Evolutionary conservation across 2,113 vertebrate species (phyloP).

Genomic region (Oplegnathus fasciatus): DNA sequence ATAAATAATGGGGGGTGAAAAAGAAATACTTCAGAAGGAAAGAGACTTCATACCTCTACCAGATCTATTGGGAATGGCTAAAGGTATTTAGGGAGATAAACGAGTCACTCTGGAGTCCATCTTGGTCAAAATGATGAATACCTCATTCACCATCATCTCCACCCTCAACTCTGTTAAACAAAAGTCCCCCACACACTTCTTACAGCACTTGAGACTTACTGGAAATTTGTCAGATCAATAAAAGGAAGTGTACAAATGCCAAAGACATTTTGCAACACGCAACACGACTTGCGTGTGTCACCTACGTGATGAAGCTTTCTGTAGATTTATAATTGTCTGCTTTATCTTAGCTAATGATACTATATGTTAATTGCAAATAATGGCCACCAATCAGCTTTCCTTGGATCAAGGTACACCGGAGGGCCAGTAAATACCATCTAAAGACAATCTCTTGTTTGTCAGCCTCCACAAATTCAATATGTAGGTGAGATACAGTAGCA

Average conservation of each 20-base stretch:
- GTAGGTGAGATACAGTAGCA: constrained; percentile 27
- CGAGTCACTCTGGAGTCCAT: not conserved
- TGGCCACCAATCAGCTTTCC: not conserved
- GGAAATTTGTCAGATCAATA: not conserved
- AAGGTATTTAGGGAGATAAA: not conserved
- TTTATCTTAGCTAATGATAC: not conserved
- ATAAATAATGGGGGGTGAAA: not conserved
- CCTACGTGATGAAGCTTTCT: not conserved
- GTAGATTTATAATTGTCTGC: not conserved
- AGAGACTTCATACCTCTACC: not conserved
- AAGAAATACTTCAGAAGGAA: constrained; percentile 1
- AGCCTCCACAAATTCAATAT: constrained; percentile 33
- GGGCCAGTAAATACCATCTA: constrained; percentile 14
- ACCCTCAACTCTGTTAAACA: not conserved
- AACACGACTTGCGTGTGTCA: not conserved
- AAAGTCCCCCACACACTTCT: not conserved
- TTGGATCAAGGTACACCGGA: not conserved
- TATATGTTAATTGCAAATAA: not conserved
- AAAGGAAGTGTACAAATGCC: not conserved
- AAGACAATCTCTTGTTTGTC: constrained; percentile 19
- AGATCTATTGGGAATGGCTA: not conserved
- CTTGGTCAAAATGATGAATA: constrained; percentile 20
- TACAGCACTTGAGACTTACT: too few relatives aligned
- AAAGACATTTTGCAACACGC: too few relatives aligned
- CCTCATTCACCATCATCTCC: constrained; percentile 17